Base-by-base conservation (phyloP, 2,113 vertebrate genomes). In the Rhegmatorhina hoffmannsi region DNA sequence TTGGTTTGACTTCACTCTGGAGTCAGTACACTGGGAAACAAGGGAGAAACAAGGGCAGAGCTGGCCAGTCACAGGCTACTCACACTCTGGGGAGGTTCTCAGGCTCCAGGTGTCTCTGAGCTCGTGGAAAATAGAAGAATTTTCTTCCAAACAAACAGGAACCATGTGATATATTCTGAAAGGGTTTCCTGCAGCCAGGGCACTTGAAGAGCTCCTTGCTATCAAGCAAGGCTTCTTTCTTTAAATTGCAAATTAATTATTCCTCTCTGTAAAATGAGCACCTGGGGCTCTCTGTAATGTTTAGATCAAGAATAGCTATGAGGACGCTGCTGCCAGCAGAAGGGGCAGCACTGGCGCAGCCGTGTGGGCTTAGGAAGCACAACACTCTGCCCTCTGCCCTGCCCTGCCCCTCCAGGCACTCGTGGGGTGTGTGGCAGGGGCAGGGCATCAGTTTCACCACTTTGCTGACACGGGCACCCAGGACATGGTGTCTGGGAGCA, bases 321-420 rank as follows among this genome's bases (percentile, higher is more conserved):
- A 4, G 24, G 53, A 4, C 16, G 5, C 3, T 20, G 63, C 38
- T 1, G 2, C 2, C 1, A 50, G 46, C 10, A 1, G 4, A 12
- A 49, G n/a, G 3, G 24, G 56, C 40, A 70, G 56, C 9, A 25
- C 38, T 16, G 14, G 29, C 34, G 33, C 29, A 16, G 63, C 7
- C 18, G 5, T 29, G 20, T 29, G 63, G 17, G 56, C 6, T 73
- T 52, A 36, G 50, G 11, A 40, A 33, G 26, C 23, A 4, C 3
- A 3, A 2, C 2, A 3, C 18, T 20, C 25, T 31, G 7, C 34
- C 7, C 49, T 36, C 13, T 13, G 29, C 36, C 24, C 10, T 5
- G 40, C 40, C 40, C 40, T 40, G 40, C 40, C 40, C 33, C 1
- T 2, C 28, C 0, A 4, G 43, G n/a, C 25, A 3, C 43, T 9